phyloP scores from a whole-genome alignment of 2,113 vertebrate genomes.

The Cnemophilus loriae region DNA sequence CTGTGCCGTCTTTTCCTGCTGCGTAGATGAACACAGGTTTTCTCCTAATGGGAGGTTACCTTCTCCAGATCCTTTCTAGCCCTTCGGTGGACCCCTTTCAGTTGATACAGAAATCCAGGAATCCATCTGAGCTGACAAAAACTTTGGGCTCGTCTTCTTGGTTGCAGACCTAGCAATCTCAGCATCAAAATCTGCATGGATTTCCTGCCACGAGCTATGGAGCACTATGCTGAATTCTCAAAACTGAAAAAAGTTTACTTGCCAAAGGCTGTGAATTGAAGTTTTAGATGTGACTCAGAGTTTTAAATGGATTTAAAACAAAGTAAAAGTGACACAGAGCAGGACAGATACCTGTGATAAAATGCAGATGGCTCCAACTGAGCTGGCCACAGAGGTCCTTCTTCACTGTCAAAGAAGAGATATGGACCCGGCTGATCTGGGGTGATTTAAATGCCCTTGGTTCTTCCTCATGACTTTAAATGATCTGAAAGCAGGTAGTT shows the following conservation, averaged over 20 bases:
- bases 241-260: neutral
- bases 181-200: neutral
- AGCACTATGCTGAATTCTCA: neutral
- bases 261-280: neutral
- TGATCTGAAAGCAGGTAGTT: neutral
- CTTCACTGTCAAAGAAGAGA: neutral
- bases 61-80: neutral
- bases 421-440: neutral
- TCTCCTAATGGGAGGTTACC: neutral
- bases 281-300: neutral
- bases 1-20: neutral
- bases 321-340: neutral
- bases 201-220: neutral
- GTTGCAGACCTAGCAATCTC: neutral
- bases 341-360: neutral
- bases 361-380: neutral
- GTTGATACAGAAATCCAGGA: neutral
- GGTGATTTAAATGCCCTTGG: neutral
- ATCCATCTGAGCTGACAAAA: neutral
- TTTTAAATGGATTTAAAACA: neutral
- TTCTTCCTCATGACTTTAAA: neutral
- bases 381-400: neutral
- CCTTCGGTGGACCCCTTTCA: fast-evolving
- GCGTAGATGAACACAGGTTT: neutral
- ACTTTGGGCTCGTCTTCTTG: neutral